Percentiles rank a stretch among this genome's conserved stretches.
Evolutionary conservation across 2,113 vertebrate genomes (phyloP).

Genomic region (Copsychus sechellarum): DNA sequence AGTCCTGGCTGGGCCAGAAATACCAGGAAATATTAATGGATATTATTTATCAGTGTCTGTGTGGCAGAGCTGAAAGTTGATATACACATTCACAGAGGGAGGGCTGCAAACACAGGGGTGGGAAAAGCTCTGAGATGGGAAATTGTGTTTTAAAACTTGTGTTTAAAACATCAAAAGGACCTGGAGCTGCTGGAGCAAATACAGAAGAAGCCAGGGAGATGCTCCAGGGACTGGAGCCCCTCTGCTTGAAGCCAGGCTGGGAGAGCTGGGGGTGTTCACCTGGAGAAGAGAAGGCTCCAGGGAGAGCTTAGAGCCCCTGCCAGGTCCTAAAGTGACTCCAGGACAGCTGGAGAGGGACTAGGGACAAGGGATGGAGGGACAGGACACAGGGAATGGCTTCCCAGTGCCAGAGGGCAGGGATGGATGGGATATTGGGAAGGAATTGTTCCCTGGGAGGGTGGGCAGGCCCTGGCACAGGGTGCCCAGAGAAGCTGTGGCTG

Average conservation of each 20-base stretch:
- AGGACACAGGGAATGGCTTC: background rate
- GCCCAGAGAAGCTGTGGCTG: background rate
- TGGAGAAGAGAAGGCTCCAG: background rate
- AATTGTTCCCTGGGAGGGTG: background rate
- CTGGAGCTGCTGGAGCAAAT: background rate
- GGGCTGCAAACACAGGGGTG: background rate
- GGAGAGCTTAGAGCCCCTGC: background rate
- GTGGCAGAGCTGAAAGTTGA: background rate
- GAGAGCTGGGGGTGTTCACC: background rate
- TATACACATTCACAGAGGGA: background rate
- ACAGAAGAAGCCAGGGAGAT: accelerated
- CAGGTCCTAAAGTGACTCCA: background rate
- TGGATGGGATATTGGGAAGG: background rate
- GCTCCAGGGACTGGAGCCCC: background rate
- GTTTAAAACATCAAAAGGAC: background rate
- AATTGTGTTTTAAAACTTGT: background rate
- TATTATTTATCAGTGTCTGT: background rate
- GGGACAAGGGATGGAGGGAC: background rate
- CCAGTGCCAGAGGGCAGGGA: accelerated
- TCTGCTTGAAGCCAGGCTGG: background rate
- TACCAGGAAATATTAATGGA: background rate
- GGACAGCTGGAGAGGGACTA: background rate
- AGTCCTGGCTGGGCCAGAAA: background rate
- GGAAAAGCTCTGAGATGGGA: background rate
- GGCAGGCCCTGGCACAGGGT: background rate